Evolutionary conservation across 2,797 vertebrate species (phyloP).

Genomic region (Peromyscus melanophrys): DNA sequence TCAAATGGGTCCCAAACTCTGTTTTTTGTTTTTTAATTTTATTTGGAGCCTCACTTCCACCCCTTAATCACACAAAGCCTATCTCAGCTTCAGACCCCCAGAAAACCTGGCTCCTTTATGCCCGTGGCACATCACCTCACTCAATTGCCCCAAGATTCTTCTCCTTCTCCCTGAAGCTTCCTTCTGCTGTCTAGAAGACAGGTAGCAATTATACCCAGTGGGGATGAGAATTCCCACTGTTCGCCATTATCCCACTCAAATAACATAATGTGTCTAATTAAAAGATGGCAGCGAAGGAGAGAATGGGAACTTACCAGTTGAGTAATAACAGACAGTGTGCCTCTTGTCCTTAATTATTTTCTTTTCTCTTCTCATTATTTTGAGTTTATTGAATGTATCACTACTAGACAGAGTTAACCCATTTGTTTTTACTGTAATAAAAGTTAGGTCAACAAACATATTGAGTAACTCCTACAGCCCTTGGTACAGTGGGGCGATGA

Average conservation of each 20-base stretch:
- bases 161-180: constrained; percentile 57
- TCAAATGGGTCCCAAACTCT: neutral
- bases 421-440: constrained; percentile 69
- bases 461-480: neutral
- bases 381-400: constrained; percentile 74
- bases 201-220: constrained; percentile 83
- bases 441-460: constrained; percentile 20
- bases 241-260: constrained; percentile 82
- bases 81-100: neutral
- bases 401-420: constrained; percentile 50
- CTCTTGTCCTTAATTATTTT: constrained; percentile 78
- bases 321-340: constrained; percentile 74
- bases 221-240: constrained; percentile 81
- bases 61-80: neutral
- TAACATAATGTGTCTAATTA: constrained; percentile 84
- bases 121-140: neutral
- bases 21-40: neutral
- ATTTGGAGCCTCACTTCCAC: neutral
- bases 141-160: neutral
- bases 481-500: accelerated
- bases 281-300: constrained; percentile 79
- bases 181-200: constrained; percentile 70
- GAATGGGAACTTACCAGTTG: constrained; percentile 79
- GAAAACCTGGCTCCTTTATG: neutral
- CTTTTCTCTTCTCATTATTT: constrained; percentile 80